Evolutionary conservation across 2,888 invertebrate species (phyloP), one percentile per base, ranked within the genome.

Genomic region (Leucophora obtusa): DNA sequence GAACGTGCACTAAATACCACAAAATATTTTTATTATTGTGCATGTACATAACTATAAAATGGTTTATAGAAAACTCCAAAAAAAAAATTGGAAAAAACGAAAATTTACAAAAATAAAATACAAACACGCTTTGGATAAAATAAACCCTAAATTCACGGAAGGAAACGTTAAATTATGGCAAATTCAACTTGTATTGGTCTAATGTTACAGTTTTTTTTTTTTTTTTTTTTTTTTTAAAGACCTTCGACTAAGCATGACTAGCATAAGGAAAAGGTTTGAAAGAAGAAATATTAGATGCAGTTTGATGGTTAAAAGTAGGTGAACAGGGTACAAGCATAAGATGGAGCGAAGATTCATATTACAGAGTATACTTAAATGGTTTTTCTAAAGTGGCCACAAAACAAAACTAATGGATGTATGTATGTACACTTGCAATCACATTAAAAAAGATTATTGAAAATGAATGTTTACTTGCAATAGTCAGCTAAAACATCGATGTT

Each of bases 1-100:
- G 76, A 76, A 77, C 80, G 76, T 81, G 80, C 80, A 73, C 73
- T 81, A 76, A 81, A 76, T 69, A 63, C 76, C 76, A 76, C 76
- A 81, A 76, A 72, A 73, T 76, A 73, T 76, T 72, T 76, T 80
- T 80, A 75, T 80, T 76, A 63, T 70, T 81, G 76, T 65, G 59
- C 59, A 72, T 38, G 58, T 53, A 63, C 33, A 65, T 58, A 63
- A 28, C 28, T 4, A 28, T 28, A 7, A 28, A 28, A 28, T 28
- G 28, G 28, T 28, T 28, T 28, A 28, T 28, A 28, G 7, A 28
- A 6, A 28, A 28, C 4, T n/a, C 28, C 28, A 28, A 28, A 28
- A 28, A 6, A 28, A 28, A 28, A 24, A 24, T n/a, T 21, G 21
- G 21, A 28, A 28, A 28, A 28, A 28, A 28, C 28, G 28, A 28